Conservation (phyloP, 2,113 vertebrate species). For the Crotophaga sulcirostris region DNA sequence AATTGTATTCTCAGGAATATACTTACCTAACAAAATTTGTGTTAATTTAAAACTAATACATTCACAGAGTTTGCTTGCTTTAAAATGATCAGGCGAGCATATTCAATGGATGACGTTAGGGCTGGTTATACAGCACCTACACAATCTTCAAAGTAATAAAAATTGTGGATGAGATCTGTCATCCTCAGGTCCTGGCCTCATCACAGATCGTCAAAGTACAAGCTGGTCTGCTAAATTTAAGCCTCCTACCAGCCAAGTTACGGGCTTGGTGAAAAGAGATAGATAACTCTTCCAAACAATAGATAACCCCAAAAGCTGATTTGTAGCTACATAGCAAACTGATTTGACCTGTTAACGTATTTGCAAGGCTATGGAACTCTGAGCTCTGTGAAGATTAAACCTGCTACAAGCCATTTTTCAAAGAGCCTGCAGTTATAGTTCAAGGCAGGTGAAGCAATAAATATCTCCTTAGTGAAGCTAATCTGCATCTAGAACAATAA, state of each 20-base stretch:
- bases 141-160: neutral
- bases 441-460: neutral
- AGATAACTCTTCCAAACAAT: neutral
- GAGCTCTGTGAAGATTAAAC: neutral
- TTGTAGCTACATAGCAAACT: neutral
- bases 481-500: neutral
- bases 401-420: neutral
- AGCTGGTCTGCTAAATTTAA: neutral
- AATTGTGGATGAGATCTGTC: neutral
- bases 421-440: neutral
- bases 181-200: neutral
- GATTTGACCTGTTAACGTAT: neutral
- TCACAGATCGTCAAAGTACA: neutral
- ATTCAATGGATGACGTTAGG: neutral
- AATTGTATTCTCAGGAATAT: neutral
- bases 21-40: neutral
- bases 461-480: neutral
- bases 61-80: neutral
- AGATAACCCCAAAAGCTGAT: neutral
- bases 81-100: neutral
- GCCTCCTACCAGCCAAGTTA: neutral
- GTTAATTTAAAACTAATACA: neutral
- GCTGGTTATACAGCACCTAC: neutral
- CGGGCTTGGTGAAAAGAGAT: neutral
- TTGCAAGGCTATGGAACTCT: neutral